Conservation (phyloP, 2,797 vertebrate species). For the Hippopotamyrus pictus region DNA sequence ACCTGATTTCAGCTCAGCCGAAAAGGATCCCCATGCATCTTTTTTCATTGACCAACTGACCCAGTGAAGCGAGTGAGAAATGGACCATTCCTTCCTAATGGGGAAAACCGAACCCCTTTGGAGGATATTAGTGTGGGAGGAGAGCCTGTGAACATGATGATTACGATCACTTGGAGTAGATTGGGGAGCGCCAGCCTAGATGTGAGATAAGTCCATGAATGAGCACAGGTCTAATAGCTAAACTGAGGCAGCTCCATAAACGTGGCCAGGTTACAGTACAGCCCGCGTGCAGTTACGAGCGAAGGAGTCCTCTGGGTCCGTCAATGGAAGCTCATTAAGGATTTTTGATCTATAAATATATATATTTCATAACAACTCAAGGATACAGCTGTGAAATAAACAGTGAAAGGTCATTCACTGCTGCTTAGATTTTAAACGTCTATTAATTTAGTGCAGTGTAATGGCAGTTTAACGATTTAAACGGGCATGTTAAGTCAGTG, state of each 20-base stretch:
- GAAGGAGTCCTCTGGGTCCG: not conserved
- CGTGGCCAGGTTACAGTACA: not conserved
- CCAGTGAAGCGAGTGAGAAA: not conserved
- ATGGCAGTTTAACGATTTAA: slow-evolving; percentile 16
- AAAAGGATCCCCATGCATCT: not conserved
- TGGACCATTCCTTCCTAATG: not conserved
- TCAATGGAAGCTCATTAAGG: not conserved
- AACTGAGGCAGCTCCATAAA: not conserved
- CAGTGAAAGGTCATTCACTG: slow-evolving; percentile 19
- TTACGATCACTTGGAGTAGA: not conserved
- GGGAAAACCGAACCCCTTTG: not conserved
- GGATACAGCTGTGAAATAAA: slow-evolving; percentile 18
- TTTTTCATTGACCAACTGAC: not conserved
- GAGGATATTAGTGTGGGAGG: not conserved
- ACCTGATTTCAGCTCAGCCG: not conserved
- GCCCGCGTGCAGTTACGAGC: not conserved
- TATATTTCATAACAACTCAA: slow-evolving; percentile 6
- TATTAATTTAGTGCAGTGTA: slow-evolving; percentile 20
- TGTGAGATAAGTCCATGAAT: not conserved
- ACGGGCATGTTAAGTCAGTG: not conserved
- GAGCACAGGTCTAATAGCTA: not conserved
- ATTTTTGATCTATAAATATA: slow-evolving; percentile 17
- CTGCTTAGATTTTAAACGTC: slow-evolving; percentile 16
- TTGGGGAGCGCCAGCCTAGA: not conserved
- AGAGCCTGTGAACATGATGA: not conserved